phyloP scores from a whole-genome alignment of 2,888 invertebrate genomes.

The Orthosia gracilis region DNA sequence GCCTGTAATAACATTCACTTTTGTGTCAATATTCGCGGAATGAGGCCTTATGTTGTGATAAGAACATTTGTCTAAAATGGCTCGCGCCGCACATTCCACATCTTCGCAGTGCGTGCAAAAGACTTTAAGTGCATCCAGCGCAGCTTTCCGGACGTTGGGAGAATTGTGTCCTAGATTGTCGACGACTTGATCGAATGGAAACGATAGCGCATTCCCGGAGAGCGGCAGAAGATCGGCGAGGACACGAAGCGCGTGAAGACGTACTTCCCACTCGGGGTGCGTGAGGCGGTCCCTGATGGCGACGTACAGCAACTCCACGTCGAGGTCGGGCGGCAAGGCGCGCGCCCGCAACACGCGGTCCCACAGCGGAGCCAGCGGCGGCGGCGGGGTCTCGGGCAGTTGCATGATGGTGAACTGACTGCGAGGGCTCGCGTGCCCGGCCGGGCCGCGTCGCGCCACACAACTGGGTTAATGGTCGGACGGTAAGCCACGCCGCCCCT shows the following conservation, averaged over 20 bases:
- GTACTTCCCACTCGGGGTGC: conserved; percentile 96
- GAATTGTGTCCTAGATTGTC: conserved; percentile 95
- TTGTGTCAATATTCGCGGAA: conserved; percentile 88
- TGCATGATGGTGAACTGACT: conserved; percentile 84
- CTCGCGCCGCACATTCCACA: conserved; percentile 92
- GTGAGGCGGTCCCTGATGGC: conserved; percentile 94
- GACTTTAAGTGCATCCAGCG: conserved; percentile 94
- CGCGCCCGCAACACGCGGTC: conserved; percentile 95
- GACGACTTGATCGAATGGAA: conserved; percentile 94
- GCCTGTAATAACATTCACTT: conserved; percentile 92
- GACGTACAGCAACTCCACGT: conserved; percentile 92
- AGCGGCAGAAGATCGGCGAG: conserved; percentile 95
- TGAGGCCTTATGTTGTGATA: conserved; percentile 90
- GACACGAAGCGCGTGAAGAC: conserved; percentile 95
- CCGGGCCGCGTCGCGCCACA: conserved; percentile 87
- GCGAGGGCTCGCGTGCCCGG: conserved; percentile 82
- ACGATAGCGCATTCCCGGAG: conserved; percentile 93
- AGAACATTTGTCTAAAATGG: conserved; percentile 93
- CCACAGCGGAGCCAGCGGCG: conserved; percentile 94
- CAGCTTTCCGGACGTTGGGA: conserved; percentile 95
- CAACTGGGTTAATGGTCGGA: conserved; percentile 91
- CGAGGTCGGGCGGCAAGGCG: conserved; percentile 93
- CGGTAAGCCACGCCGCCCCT: conserved; percentile 87
- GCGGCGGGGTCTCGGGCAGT: conserved; percentile 87
- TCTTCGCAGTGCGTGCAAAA: conserved; percentile 93